These are phyloP conservation scores for Trinectes maculatus DNA, from an alignment of 2,113 vertebrate genomes.

Conservation along the genomic window DNA sequence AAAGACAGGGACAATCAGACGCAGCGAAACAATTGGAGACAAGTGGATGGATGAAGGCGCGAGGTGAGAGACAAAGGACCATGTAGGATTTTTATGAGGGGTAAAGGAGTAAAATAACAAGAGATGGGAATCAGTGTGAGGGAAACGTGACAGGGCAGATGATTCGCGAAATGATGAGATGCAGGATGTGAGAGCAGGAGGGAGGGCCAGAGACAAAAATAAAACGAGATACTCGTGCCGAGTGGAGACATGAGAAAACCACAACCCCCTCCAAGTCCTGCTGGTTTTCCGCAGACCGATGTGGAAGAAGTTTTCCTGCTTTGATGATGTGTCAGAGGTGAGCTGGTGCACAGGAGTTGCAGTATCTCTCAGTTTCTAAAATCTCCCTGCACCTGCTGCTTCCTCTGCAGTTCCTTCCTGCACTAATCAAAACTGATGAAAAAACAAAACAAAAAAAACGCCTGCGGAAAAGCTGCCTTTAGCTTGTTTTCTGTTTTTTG, in stretches of 20 bases:
- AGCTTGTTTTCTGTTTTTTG: background rate
- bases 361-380: too few relatives aligned
- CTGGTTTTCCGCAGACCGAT: slow-evolving; percentile 1
- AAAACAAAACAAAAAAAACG: background rate
- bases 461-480: background rate
- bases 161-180: too few relatives aligned
- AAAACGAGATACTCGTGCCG: too few relatives aligned
- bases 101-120: background rate
- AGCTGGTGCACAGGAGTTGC: background rate
- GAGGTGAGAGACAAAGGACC: slow-evolving; percentile 38
- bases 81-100: slow-evolving; percentile 25
- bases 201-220: too few relatives aligned
- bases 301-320: background rate
- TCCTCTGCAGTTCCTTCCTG: background rate
- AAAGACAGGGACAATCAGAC: slow-evolving; percentile 38
- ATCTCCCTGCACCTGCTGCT: background rate
- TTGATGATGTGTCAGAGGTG: background rate
- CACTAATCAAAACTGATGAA: background rate
- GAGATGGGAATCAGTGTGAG: slow-evolving; percentile 16
- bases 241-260: background rate
- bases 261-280: slow-evolving; percentile 11
- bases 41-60: slow-evolving; percentile 26
- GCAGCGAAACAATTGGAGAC: slow-evolving; percentile 5
- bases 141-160: too few relatives aligned
- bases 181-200: too few relatives aligned